phyloP scores from a whole-genome alignment of 2,888 invertebrate genomes.

The Isotomurus palustris region DNA sequence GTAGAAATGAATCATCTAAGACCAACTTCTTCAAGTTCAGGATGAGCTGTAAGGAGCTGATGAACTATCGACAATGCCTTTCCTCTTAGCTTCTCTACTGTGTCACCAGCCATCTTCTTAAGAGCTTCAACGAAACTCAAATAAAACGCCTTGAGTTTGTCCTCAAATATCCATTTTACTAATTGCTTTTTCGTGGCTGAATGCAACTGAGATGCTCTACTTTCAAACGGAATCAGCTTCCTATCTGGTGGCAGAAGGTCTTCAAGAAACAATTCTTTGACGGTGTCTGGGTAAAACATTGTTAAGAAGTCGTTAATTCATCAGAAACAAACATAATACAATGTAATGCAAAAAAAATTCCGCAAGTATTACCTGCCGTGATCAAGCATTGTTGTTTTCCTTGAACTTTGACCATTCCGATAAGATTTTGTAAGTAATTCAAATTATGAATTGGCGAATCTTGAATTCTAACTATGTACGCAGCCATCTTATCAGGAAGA shows the following conservation, averaged over 20 bases:
- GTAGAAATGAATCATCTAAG: not conserved
- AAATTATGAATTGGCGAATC: slow-evolving; percentile 78
- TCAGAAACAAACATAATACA: not conserved
- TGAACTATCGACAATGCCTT: slow-evolving; percentile 72
- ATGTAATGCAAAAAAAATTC: not conserved
- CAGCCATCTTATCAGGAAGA: slow-evolving; percentile 77
- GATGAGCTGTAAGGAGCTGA: slow-evolving; percentile 68
- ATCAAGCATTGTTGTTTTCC: slow-evolving; percentile 45
- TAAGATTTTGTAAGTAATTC: slow-evolving; percentile 62
- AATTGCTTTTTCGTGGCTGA: slow-evolving; percentile 62
- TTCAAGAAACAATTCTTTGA: slow-evolving; percentile 70
- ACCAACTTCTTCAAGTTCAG: slow-evolving; percentile 78
- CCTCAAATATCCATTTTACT: slow-evolving; percentile 83
- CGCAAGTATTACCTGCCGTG: slow-evolving; percentile 46
- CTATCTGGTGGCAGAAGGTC: slow-evolving; percentile 64
- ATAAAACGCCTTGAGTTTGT: slow-evolving; percentile 74
- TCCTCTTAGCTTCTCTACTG: slow-evolving; percentile 72
- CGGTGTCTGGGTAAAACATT: slow-evolving; percentile 63
- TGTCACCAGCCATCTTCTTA: slow-evolving; percentile 69
- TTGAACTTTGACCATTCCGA: slow-evolving; percentile 68
- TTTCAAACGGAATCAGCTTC: slow-evolving; percentile 63
- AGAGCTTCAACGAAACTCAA: slow-evolving; percentile 65
- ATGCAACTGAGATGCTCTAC: slow-evolving; percentile 58
- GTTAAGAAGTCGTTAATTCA: no score
- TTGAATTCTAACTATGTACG: slow-evolving; percentile 73